Evolutionary conservation across 2,888 invertebrate genomes (phyloP).

Genomic region (Alsophila aescularia): DNA sequence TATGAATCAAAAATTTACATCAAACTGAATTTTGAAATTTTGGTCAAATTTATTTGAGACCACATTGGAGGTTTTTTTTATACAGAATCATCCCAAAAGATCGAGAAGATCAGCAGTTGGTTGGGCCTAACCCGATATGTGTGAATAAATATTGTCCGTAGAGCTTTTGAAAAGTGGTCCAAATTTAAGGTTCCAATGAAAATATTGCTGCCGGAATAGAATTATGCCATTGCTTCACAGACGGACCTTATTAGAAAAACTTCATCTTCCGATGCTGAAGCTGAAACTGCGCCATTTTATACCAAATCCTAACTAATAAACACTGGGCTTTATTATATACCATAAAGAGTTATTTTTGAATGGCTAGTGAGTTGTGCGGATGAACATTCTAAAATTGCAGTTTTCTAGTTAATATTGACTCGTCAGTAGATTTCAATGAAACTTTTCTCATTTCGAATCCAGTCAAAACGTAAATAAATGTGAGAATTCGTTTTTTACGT

Average conservation of each 20-base stretch:
- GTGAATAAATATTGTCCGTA: no score
- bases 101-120: no score
- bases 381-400: conserved; percentile 47
- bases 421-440: conserved; percentile 75
- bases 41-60: no score
- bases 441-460: conserved; percentile 82
- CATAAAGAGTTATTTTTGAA: conserved; percentile 13
- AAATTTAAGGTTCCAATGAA: conserved; percentile 16
- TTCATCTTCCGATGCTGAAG: conserved; percentile 74
- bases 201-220: conserved; percentile 40
- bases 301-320: not conserved
- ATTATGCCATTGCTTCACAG: conserved; percentile 41
- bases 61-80: no score
- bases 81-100: no score
- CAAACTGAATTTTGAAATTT: no score
- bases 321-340: not conserved
- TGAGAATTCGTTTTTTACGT: conserved; percentile 9
- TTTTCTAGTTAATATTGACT: conserved; percentile 81
- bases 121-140: no score
- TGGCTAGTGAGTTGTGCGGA: not conserved
- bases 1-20: no score
- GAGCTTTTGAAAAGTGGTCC: conserved; percentile 14
- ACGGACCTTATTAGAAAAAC: conserved; percentile 75
- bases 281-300: conserved; percentile 42
- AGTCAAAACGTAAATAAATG: conserved; percentile 55